phyloP scores from a whole-genome alignment of 2,113 vertebrate genomes.

The Aegithalos caudatus region DNA sequence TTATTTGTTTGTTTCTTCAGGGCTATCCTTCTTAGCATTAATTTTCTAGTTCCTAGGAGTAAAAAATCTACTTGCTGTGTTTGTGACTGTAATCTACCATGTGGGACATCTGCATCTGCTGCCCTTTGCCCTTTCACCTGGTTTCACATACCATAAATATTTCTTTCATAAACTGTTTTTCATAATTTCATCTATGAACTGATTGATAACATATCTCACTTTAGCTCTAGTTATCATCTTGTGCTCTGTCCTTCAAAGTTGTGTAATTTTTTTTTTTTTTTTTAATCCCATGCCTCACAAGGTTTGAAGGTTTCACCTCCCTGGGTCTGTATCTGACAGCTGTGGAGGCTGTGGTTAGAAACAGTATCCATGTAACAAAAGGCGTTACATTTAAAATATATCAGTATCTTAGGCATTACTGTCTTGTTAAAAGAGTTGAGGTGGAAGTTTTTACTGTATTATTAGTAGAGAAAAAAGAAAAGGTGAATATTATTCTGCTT shows the following conservation, averaged over 20 bases:
- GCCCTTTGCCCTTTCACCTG: background rate
- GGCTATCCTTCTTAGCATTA: background rate
- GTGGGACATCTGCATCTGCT: background rate
- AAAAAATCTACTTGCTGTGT: no score
- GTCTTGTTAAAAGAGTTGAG: background rate
- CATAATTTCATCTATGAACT: background rate
- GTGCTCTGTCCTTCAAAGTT: background rate
- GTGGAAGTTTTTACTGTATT: background rate
- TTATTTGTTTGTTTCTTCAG: background rate
- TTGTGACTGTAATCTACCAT: no score
- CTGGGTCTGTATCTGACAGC: background rate
- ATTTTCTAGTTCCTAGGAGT: background rate
- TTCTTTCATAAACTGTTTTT: background rate
- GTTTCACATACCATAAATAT: background rate
- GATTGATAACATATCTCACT: background rate
- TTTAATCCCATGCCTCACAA: background rate
- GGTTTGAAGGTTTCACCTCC: background rate
- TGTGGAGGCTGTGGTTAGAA: background rate
- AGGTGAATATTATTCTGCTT: background rate
- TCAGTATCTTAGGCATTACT: background rate
- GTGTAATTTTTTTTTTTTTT: background rate
- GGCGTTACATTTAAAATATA: background rate
- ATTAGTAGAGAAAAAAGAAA: background rate
- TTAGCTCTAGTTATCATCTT: background rate
- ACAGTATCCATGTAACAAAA: accelerated